Evolutionary conservation across 2,113 vertebrate genomes (phyloP).

Genomic region (Bubo scandiacus): DNA sequence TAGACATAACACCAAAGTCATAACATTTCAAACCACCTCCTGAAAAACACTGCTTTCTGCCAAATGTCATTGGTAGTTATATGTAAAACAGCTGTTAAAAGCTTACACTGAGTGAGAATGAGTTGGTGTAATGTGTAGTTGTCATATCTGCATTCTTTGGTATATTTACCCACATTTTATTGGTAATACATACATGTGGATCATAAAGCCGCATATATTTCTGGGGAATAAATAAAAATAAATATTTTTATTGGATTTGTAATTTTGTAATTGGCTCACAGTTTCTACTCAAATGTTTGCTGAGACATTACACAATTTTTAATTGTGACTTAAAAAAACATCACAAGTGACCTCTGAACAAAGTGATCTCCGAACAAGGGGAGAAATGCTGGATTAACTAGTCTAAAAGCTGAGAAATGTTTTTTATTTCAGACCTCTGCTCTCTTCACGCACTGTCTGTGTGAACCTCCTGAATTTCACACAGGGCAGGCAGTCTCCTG

Average conservation of each 20-base stretch:
- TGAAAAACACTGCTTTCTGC: neutral
- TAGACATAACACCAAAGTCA: neutral
- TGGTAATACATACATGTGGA: neutral
- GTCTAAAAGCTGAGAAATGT: neutral
- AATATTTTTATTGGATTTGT: neutral
- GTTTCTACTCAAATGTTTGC: neutral
- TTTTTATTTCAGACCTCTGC: neutral
- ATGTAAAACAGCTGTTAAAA: neutral
- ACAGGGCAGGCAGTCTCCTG: neutral
- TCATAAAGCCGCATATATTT: neutral
- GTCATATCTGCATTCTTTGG: neutral
- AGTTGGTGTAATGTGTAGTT: neutral
- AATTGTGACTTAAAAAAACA: neutral
- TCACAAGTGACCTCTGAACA: neutral
- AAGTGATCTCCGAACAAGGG: neutral
- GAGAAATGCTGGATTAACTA: neutral
- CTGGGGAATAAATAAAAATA: neutral
- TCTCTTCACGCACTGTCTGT: neutral
- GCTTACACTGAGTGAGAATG: neutral
- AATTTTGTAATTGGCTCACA: neutral
- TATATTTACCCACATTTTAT: neutral
- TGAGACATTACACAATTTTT: neutral
- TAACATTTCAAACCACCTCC: neutral
- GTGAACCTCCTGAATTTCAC: neutral
- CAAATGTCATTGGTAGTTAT: neutral